A percentile compares a stretch with the other conserved stretches of the same genome.
Conservation (phyloP, 2,113 vertebrate genomes). For the Ptilonorhynchus violaceus region DNA sequence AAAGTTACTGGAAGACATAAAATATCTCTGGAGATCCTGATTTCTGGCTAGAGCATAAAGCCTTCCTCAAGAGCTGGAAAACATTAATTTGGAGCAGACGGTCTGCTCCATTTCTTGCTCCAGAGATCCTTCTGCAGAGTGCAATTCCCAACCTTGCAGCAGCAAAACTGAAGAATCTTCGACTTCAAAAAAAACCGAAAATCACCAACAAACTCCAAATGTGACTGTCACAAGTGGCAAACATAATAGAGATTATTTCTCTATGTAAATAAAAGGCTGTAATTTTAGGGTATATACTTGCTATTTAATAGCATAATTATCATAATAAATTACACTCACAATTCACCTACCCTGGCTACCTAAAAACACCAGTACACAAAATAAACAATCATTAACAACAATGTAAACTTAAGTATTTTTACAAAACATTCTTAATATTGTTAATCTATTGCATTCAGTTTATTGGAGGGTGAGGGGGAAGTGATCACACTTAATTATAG, state of each 20-base stretch:
- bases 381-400: neutral
- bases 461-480: neutral
- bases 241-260: neutral
- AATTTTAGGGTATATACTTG: neutral
- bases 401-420: neutral
- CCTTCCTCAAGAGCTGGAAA: neutral
- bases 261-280: neutral
- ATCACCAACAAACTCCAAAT: neutral
- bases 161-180: neutral
- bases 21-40: neutral
- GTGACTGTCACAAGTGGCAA: neutral
- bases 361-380: neutral
- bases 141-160: neutral
- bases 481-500: neutral
- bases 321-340: neutral
- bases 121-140: neutral
- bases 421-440: neutral
- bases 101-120: neutral
- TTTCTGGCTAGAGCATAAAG: neutral
- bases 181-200: neutral
- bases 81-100: neutral
- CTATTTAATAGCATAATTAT: neutral
- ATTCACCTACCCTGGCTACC: neutral
- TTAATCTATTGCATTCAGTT: neutral
- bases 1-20: neutral